Evolutionary conservation across 2,113 vertebrate species (phyloP), one percentile per base, ranked within the genome.

Genomic region (Dicrurus megarhynchus): DNA sequence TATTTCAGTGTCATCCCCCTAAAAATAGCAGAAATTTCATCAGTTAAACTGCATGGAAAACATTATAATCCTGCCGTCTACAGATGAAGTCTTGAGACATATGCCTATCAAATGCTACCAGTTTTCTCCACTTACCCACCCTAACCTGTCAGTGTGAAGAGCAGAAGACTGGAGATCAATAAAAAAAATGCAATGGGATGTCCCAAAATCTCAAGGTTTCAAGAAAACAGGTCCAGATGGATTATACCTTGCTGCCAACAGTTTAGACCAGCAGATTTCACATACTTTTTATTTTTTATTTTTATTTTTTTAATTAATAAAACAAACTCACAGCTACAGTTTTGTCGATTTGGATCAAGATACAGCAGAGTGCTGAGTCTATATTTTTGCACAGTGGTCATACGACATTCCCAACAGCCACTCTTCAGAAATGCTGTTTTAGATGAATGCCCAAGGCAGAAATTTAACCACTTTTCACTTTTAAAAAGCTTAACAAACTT

Each of bases 401-500:
- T 87, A 84, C 41, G 73, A 93, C 73, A 82, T 52, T 84, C 49
- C 39, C 67, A 71, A 84, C 55, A 70, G 76, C 30, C 44, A 52
- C 3, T 30, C 69, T 87, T 90, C 59, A 84, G 44, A 95, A 85
- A 49, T 39, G 23, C 53, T 90, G 75, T 24, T 81, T 86, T 59
- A 87, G 55, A 47, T 64, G 64, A 92, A 71, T 2, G 24, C 33
- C 81, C 20, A 67, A 75, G 56, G 73, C 24, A 89, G 91, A 92
- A 84, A 55, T 81, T 50, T 42, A 81, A 89, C 41, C 33, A 70
- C 42, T 90, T 87, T 84, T 81, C 70, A 84, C 71, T 95, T 94
- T 74, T 8, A 23, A 77, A 93, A 87, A 91, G 41, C 67, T 89
- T 84, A 87, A 60, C 65, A 79, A 94, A 95, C 81, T 95, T 95